Conservation (phyloP, 1,140 invertebrate genomes). For the Trachymyrmex septentrionalis region DNA sequence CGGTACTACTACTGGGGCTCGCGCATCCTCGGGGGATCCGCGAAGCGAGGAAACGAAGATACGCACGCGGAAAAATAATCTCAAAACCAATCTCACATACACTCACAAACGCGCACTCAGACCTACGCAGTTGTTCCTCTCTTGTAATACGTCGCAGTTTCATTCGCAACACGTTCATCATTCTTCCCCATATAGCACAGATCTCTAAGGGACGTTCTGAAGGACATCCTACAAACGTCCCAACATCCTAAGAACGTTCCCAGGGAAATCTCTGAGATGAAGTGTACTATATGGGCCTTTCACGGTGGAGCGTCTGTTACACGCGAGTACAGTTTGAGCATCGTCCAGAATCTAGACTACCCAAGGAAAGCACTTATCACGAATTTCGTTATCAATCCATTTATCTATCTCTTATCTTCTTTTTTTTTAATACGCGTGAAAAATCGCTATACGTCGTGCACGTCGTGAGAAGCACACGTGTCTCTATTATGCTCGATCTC, state of each 20-base stretch:
- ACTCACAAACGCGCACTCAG: not conserved
- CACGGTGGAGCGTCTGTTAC: not conserved
- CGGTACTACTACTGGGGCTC: slow-evolving; percentile 26
- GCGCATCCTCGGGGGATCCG: not conserved
- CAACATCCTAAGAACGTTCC: too few species aligned
- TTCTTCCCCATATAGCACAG: too few species aligned
- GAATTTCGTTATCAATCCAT: not conserved
- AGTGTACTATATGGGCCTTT: too few species aligned
- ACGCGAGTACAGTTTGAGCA: not conserved
- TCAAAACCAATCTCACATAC: not conserved
- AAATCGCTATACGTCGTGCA: not conserved
- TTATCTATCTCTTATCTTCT: not conserved
- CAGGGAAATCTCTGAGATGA: too few species aligned
- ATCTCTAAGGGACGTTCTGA: too few species aligned
- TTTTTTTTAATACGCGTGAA: not conserved
- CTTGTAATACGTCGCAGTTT: not conserved
- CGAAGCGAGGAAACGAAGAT: not conserved
- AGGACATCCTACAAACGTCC: too few species aligned
- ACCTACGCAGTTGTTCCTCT: not conserved
- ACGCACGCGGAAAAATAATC: not conserved
- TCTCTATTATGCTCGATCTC: not conserved
- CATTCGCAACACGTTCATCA: not conserved
- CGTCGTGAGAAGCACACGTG: not conserved
- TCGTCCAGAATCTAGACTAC: not conserved
- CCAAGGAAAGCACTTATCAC: not conserved